Percentiles rank a stretch among this genome's conserved stretches.
Conservation (phyloP, 2,113 vertebrate species). For the Glaucidium brasilianum region DNA sequence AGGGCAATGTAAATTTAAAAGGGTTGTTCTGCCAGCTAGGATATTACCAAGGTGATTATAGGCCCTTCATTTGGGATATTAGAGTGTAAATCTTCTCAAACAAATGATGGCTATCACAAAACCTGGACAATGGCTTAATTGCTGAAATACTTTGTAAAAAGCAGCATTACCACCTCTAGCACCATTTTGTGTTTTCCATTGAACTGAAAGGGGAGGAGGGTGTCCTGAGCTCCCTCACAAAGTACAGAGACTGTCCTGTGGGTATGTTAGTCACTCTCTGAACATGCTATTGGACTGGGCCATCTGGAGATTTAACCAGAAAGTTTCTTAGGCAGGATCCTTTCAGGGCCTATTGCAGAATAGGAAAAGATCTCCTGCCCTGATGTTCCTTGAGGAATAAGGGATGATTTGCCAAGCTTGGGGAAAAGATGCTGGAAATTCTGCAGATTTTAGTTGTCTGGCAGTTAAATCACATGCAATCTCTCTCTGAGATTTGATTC, state of each 20-base stretch:
- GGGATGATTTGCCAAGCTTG: not conserved
- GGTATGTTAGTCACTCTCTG: not conserved
- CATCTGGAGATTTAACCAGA: not conserved
- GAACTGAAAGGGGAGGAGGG: not conserved
- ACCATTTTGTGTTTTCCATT: slow-evolving; percentile 26
- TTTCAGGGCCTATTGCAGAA: not conserved
- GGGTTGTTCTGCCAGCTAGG: not conserved
- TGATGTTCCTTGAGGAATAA: not conserved
- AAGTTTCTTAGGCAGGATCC: not conserved
- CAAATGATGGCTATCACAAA: not conserved
- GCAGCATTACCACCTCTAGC: not conserved
- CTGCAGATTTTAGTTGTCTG: not conserved
- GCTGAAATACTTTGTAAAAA: not conserved
- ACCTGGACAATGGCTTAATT: not conserved
- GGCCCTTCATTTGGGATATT: not conserved
- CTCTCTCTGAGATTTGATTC: not conserved
- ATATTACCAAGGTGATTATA: not conserved
- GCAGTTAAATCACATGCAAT: not conserved
- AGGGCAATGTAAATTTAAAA: not conserved
- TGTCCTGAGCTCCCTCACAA: not conserved
- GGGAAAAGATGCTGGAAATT: not conserved
- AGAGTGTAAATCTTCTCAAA: not conserved
- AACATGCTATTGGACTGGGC: not conserved
- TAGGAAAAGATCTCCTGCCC: not conserved
- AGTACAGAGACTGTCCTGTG: not conserved